These are phyloP conservation scores for Acanthisitta chloris DNA, from an alignment of 2,113 vertebrate species.

Conservation along the genomic window DNA sequence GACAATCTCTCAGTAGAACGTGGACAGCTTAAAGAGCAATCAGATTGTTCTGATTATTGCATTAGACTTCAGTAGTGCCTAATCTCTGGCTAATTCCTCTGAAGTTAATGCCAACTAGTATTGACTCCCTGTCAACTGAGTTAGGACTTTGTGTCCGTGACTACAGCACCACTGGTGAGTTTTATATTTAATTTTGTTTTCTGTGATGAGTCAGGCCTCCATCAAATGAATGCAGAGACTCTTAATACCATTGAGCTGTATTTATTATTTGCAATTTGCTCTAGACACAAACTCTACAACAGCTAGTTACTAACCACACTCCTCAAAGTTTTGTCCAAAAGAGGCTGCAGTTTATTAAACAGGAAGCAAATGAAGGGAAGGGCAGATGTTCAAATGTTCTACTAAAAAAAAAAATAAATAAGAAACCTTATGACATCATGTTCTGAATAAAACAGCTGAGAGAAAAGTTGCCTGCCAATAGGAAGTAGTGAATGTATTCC, in stretches of 20 bases:
- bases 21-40: neutral
- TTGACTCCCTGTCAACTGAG: neutral
- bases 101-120: neutral
- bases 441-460: neutral
- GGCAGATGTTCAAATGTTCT: neutral
- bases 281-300: neutral
- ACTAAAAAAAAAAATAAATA: too few species aligned
- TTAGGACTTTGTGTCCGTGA: neutral
- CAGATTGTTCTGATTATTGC: neutral
- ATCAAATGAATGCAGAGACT: neutral
- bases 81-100: neutral
- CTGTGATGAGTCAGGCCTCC: neutral
- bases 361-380: neutral
- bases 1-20: neutral
- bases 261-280: constrained; percentile 15
- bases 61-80: neutral
- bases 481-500: neutral
- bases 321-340: neutral
- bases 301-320: neutral
- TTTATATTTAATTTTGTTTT: constrained; percentile 1
- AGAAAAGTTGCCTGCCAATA: neutral
- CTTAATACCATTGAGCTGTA: constrained; percentile 1
- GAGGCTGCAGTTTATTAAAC: neutral
- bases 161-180: neutral
- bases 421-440: too few species aligned